Percentiles rank a stretch among this genome's conserved stretches.
phyloP scores from a whole-genome alignment of 1,140 invertebrate species.

The Drosophila elegans region DNA sequence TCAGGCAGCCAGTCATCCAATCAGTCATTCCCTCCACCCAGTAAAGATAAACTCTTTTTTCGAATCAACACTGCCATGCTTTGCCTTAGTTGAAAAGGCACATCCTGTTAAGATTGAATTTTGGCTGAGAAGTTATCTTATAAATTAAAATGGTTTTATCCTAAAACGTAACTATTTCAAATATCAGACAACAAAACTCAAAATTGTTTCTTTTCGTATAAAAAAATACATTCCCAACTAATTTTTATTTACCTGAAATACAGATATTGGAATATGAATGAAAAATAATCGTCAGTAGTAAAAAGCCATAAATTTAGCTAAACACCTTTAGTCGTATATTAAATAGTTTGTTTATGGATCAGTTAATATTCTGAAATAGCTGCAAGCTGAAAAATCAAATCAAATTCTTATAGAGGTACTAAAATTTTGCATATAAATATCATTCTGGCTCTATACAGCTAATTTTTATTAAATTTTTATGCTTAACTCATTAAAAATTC shows the following conservation, averaged over 20 bases:
- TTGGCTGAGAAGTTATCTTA: too few species aligned
- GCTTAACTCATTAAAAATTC: conserved; percentile 67
- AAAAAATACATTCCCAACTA: too few species aligned
- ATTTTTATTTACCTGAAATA: too few species aligned
- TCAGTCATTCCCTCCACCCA: conserved; percentile 10
- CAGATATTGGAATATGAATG: too few species aligned
- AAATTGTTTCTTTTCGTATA: too few species aligned
- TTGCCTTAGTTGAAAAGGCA: neutral
- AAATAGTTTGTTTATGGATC: conserved; percentile 20
- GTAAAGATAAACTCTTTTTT: neutral
- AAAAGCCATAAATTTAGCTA: neutral
- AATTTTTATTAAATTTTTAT: conserved; percentile 65
- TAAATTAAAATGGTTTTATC: too few species aligned
- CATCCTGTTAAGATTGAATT: too few species aligned
- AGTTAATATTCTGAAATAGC: too few species aligned
- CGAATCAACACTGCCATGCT: neutral
- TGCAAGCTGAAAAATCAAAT: neutral
- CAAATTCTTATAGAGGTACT: neutral
- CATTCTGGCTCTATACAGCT: conserved; percentile 19
- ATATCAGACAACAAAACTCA: too few species aligned
- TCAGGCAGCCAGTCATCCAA: conserved; percentile 29
- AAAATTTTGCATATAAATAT: neutral
- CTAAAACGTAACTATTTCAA: too few species aligned
- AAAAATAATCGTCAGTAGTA: neutral
- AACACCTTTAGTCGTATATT: neutral